A percentile compares a stretch with the other conserved stretches of the same genome.
Evolutionary conservation across 2,888 invertebrate species (phyloP).

Genomic region (Drosophila kokeensis): DNA sequence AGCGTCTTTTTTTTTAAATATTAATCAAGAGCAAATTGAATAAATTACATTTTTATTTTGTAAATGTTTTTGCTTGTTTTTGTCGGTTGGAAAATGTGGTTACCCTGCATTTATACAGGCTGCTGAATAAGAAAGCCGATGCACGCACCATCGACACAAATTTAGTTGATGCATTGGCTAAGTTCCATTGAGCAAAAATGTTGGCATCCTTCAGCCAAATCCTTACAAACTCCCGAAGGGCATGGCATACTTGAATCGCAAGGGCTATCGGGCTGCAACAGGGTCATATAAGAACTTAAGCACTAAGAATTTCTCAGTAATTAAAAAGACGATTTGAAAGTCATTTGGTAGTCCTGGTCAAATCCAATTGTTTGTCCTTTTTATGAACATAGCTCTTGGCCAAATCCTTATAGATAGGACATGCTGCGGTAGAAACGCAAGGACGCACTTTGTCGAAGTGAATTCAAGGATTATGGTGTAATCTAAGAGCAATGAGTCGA

Average conservation of each 20-base stretch:
- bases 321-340: not conserved
- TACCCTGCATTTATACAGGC: not conserved
- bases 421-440: not conserved
- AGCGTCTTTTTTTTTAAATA: conserved; percentile 5
- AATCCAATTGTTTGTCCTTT: not conserved
- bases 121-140: not conserved
- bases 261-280: too few relatives aligned
- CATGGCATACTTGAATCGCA: not conserved
- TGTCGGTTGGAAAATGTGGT: not conserved
- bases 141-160: not conserved
- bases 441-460: not conserved
- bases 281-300: too few relatives aligned
- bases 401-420: not conserved
- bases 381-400: not conserved
- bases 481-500: not conserved
- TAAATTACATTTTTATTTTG: conserved; percentile 6
- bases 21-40: not conserved
- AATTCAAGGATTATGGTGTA: not conserved
- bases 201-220: not conserved
- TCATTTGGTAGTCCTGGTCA: not conserved
- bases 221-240: not conserved
- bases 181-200: not conserved
- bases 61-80: not conserved
- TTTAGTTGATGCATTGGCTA: not conserved
- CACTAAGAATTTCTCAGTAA: not conserved